Evolutionary conservation across 2,797 vertebrate genomes (phyloP), one percentile per base, ranked within the genome.

Genomic region (Remorina albescens): DNA sequence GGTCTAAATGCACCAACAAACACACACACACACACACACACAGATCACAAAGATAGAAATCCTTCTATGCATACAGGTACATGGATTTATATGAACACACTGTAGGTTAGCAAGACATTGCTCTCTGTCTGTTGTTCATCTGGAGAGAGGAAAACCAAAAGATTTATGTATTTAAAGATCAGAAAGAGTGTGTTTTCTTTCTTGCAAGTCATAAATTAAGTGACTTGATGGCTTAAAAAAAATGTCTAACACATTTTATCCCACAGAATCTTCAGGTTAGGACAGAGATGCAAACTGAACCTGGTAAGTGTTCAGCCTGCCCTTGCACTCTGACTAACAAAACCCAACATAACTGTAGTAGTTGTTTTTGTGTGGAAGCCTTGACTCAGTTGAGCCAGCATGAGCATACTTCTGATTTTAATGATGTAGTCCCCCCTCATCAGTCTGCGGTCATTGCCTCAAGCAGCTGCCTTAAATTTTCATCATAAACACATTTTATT

Each of bases 341-440:
- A 18, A 42, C 41, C 19, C 41, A 44, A 30, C 42, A 21, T 30
- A 50, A 59, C 28, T 64, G 18, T 74, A 73, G 51, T 57, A 50
- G 54, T 55, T 18, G 1, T 62, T 16, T 71, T 63, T 36, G 56
- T 6, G 10, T 76, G 59, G 32, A 71, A 67, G 30, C 57, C 32
- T 51, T 46, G 65, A 81, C 73, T 76, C 53, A 80, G 74, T 64
- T 1, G 21, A 80, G 68, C 51, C 65, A 55, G 59, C 18, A 2
- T 37, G 34, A 78, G 28, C 61, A 76, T 70, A 71, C 9, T n/a
- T 16, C 23, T 57, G 11, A 53, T 58, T 76, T 85, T 32, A 88
- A 84, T 82, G 46, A 74, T 78, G 77, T 73, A 69, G 51, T 73
- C 39, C 57, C 42, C n/a, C n/a, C 30, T 68, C 56, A 71, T 53